Percentiles rank a stretch among this genome's conserved stretches.
Conservation (phyloP, 2,888 invertebrate genomes). For the Lepetodrilus schrolli region DNA sequence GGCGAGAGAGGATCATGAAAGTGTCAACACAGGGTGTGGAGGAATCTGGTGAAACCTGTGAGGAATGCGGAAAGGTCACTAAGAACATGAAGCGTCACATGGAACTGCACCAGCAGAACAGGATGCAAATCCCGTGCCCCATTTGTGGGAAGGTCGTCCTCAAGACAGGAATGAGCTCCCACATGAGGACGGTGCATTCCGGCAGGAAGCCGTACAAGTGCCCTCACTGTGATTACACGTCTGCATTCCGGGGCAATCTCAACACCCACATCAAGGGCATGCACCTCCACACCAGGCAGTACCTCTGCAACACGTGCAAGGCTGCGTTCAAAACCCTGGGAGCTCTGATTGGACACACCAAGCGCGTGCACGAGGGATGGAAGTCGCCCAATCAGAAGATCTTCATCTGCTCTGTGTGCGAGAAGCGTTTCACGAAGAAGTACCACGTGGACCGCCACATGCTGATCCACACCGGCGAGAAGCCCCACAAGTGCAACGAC, state of each 20-base stretch:
- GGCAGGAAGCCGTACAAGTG: slow-evolving; percentile 72
- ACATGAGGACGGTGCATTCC: slow-evolving; percentile 72
- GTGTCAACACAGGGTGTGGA: slow-evolving; percentile 66
- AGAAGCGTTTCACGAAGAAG: slow-evolving; percentile 72
- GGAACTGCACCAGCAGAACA: slow-evolving; percentile 70
- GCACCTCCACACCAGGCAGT: slow-evolving; percentile 70
- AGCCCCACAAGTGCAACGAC: slow-evolving; percentile 70
- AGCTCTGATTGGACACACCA: slow-evolving; percentile 71
- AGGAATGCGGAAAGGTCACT: slow-evolving; percentile 70
- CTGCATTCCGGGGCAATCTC: slow-evolving; percentile 70
- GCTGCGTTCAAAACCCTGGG: slow-evolving; percentile 72
- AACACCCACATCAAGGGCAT: slow-evolving; percentile 72
- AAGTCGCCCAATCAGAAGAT: slow-evolving; percentile 72
- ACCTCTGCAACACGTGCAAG: slow-evolving; percentile 70
- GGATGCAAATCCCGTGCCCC: slow-evolving; percentile 71
- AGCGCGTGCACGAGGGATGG: slow-evolving; percentile 71
- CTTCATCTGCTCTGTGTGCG: slow-evolving; percentile 72
- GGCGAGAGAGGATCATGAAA: slow-evolving; percentile 71
- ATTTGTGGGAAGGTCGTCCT: slow-evolving; percentile 70
- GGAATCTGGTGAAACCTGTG: slow-evolving; percentile 66
- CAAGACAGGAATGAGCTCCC: slow-evolving; percentile 71
- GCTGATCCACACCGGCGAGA: slow-evolving; percentile 71
- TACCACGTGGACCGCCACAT: slow-evolving; percentile 71
- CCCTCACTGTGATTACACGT: slow-evolving; percentile 71
- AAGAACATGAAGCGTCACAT: slow-evolving; percentile 70